Base-by-base conservation (phyloP, 2,888 invertebrate genomes). In the Stomorhina lunata region DNA sequence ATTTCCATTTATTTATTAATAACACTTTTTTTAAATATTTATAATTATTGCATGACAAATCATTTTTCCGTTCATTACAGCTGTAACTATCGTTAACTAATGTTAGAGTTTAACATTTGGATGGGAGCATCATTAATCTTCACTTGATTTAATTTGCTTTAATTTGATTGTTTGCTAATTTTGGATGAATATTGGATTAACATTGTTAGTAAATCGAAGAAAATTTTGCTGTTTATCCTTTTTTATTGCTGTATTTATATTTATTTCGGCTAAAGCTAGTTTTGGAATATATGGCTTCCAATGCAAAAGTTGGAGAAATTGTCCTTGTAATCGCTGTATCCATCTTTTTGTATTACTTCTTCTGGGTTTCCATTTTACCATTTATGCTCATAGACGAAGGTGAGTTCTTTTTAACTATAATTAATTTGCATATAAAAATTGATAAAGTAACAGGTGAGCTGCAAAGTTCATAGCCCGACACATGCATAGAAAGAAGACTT, bases 281-380 rank as follows among this genome's bases (percentile, higher is more conserved):
- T 63, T 59, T 22, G 17, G 20, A 83, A 86, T 89, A 87, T 88
- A 93, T 93, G 93, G 93, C 93, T 89, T 90, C 92, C 75, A 94
- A 94, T 90, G 92, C 92, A 45, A 90, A 92, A 82, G 89, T 92
- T 77, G 95, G 95, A 65, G 93, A 93, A 90, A 84, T 92, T 63
- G 90, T 94, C 84, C 91, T 95, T 85, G 91, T 92, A 80, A 85
- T 92, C 3, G 93, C 93, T 4, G 88, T 92, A 4, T 87, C 91
- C 10, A 86, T 93, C 71, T 94, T 94, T 86, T 84, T 92, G 0
- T 92, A 94, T 86, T 92, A 94, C 83, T 92, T 93, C 37, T 89
- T 94, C 76, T 95, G 95, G 95, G 91, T 95, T 17, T 93, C 94
- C 77, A 93, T 93, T 55, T 92, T 94, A 85, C 95, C 95, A 1